These are phyloP conservation scores for Danaus plexippus DNA, from an alignment of 1,140 invertebrate species.

Conservation along the genomic window DNA sequence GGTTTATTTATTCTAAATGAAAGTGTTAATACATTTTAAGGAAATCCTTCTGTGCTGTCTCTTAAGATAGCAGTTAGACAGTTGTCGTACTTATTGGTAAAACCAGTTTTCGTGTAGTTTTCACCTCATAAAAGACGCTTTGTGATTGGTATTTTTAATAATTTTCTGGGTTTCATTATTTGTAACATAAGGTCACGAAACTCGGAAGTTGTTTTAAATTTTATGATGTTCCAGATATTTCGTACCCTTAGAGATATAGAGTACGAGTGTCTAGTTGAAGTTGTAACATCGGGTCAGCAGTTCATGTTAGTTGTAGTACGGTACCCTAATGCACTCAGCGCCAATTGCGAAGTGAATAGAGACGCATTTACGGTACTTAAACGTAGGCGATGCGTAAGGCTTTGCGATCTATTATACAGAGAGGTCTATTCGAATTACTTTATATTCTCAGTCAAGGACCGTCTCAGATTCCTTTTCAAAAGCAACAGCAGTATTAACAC, in stretches of 20 bases:
- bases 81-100: too few species aligned
- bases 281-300: slow-evolving; percentile 23
- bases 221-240: slow-evolving; percentile 35
- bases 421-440: slow-evolving; percentile 32
- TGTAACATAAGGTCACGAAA: too few species aligned
- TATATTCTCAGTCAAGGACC: slow-evolving; percentile 30
- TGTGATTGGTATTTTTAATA: too few species aligned
- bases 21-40: too few species aligned
- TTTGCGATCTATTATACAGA: slow-evolving; percentile 35
- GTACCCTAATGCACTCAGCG: slow-evolving; percentile 32
- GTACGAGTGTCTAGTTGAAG: slow-evolving; percentile 46
- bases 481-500: slow-evolving; percentile 58
- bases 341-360: slow-evolving; percentile 35
- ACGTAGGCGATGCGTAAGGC: slow-evolving; percentile 32
- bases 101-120: too few species aligned
- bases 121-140: too few species aligned
- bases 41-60: too few species aligned
- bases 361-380: slow-evolving; percentile 43
- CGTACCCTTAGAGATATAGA: slow-evolving; percentile 38
- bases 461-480: slow-evolving; percentile 41
- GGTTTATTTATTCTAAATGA: too few species aligned
- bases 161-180: too few species aligned
- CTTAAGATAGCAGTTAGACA: too few species aligned
- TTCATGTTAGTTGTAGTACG: slow-evolving; percentile 39
- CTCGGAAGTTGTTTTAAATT: too few species aligned